These are phyloP conservation scores for Leptinotarsa lineolata DNA, from an alignment of 1,140 invertebrate species.

Conservation along the genomic window DNA sequence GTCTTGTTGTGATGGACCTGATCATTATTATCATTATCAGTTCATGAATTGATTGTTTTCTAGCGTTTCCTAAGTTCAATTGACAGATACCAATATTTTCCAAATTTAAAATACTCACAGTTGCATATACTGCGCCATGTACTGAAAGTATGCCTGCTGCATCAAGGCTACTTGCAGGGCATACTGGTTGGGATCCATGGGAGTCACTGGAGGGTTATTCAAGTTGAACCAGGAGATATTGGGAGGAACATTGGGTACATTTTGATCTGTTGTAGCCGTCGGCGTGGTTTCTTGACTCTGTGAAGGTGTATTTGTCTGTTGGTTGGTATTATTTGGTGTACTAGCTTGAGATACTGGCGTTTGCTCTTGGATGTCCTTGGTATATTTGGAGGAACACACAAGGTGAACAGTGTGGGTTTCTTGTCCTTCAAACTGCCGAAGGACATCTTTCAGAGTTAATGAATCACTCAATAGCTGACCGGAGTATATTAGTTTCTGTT, in stretches of 20 bases:
- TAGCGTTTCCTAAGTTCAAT: too few relatives aligned
- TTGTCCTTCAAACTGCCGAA: slow-evolving; percentile 73
- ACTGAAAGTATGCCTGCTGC: slow-evolving; percentile 84
- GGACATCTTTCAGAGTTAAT: slow-evolving; percentile 76
- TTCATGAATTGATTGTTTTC: too few relatives aligned
- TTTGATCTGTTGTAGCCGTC: slow-evolving; percentile 10
- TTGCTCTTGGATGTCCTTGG: slow-evolving; percentile 29
- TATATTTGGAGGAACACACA: slow-evolving; percentile 67
- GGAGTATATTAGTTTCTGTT: slow-evolving; percentile 89
- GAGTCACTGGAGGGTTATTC: slow-evolving; percentile 29
- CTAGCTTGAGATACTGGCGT: slow-evolving; percentile 21
- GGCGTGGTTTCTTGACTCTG: slow-evolving; percentile 13
- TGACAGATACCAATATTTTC: too few relatives aligned
- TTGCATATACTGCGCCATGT: slow-evolving; percentile 83
- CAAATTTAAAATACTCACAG: slow-evolving; percentile 57
- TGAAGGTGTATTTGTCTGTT: slow-evolving; percentile 10
- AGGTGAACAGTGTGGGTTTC: slow-evolving; percentile 80
- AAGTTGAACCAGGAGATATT: slow-evolving; percentile 36
- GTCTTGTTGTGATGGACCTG: too few relatives aligned
- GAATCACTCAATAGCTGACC: slow-evolving; percentile 83
- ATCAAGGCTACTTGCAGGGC: slow-evolving; percentile 72
- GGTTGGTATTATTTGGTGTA: slow-evolving; percentile 23
- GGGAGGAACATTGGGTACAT: slow-evolving; percentile 24
- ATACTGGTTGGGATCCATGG: slow-evolving; percentile 48
- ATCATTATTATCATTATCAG: too few relatives aligned